Evolutionary conservation across 2,888 invertebrate species (phyloP).

Genomic region (Epinotia ramella): DNA sequence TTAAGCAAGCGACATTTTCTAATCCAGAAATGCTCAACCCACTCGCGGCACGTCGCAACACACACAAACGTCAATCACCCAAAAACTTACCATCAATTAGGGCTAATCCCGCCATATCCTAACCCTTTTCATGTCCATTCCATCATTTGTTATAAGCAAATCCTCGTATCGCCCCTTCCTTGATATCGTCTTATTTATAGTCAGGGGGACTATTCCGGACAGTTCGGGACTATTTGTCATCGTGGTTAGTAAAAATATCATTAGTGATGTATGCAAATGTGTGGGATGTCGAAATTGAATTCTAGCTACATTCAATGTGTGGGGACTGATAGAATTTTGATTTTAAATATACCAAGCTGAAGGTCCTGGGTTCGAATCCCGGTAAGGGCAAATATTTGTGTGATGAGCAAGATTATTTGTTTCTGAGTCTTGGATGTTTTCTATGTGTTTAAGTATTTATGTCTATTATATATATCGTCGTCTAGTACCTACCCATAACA

Average conservation of each 20-base stretch:
- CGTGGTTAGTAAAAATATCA: conserved; percentile 53
- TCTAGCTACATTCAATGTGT: background rate
- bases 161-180: conserved; percentile 68
- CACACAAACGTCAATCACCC: conserved; percentile 42
- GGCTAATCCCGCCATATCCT: conserved; percentile 46
- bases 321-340: background rate
- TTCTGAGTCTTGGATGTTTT: no score
- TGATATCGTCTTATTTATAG: conserved; percentile 82
- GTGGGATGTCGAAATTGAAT: background rate
- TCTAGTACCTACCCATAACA: no score
- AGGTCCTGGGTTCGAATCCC: no score
- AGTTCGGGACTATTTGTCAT: conserved; percentile 82
- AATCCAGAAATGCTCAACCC: background rate
- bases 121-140: conserved; percentile 81
- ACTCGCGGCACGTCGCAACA: conserved; percentile 6
- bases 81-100: conserved; percentile 61
- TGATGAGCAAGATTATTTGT: no score
- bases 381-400: no score
- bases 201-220: conserved; percentile 78
- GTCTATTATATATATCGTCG: no score
- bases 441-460: no score
- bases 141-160: conserved; percentile 81
- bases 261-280: conserved; percentile 32
- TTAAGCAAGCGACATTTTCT: background rate
- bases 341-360: no score